Conservation (phyloP, 2,113 vertebrate species). For the Ophiodon elongatus region DNA sequence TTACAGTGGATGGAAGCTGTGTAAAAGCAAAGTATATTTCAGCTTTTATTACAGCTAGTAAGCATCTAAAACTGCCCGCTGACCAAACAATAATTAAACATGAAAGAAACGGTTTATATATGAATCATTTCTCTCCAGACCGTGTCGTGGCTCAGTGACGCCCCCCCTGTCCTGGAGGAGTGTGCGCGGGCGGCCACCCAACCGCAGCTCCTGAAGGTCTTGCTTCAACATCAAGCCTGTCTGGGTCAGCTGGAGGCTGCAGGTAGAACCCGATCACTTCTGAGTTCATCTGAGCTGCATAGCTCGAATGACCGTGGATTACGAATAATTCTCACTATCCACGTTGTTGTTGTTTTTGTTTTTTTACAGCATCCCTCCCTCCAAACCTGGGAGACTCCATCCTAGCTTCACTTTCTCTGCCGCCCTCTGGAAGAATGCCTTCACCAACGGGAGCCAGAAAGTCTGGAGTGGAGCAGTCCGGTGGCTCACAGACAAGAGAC, state of each 20-base stretch:
- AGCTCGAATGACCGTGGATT: not conserved
- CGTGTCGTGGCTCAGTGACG: conserved; percentile 79
- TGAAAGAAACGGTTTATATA: not conserved
- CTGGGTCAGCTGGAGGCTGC: conserved; percentile 78
- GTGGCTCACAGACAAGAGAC: not conserved
- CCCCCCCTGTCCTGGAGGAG: conserved; percentile 81
- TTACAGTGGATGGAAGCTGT: not conserved
- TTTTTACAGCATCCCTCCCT: conserved; percentile 74
- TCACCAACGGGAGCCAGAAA: conserved; percentile 37
- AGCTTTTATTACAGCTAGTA: not conserved
- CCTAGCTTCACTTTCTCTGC: conserved; percentile 80
- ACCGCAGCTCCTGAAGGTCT: conserved; percentile 78
- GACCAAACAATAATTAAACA: not conserved
- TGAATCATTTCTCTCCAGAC: conserved; percentile 67
- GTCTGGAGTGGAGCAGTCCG: not conserved
- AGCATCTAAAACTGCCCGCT: not conserved
- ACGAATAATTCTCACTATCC: not conserved
- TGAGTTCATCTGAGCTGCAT: not conserved
- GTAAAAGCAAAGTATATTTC: not conserved
- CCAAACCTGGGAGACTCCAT: conserved; percentile 80
- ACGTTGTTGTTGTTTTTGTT: not conserved
- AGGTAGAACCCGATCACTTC: conserved; percentile 49
- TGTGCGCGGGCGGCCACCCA: conserved; percentile 77
- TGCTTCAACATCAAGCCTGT: conserved; percentile 81
- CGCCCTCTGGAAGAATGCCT: conserved; percentile 72